These are phyloP conservation scores for Cryptophagus acutangulus DNA, from an alignment of 2,888 invertebrate genomes.

Conservation along the genomic window DNA sequence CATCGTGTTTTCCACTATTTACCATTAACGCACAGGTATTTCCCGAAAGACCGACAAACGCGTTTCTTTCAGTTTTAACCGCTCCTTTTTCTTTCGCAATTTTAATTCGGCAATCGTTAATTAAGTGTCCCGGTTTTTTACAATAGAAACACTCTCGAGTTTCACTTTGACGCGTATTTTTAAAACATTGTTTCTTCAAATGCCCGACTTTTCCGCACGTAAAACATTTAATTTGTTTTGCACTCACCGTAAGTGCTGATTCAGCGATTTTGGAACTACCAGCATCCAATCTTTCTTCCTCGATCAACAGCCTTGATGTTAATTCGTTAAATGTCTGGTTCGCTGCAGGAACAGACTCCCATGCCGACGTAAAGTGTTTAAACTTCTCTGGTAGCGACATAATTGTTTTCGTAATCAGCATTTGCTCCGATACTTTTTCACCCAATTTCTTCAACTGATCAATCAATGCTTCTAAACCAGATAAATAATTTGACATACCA, in stretches of 20 bases:
- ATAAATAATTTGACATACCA: slow-evolving; percentile 27
- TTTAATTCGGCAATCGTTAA: slow-evolving; percentile 1
- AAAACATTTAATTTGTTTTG: slow-evolving; percentile 11
- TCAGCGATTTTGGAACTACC: slow-evolving; percentile 15
- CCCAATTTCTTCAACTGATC: slow-evolving; percentile 18
- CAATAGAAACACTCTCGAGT: slow-evolving; percentile 2
- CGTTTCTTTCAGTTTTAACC: too few relatives aligned
- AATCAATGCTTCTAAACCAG: slow-evolving; percentile 17
- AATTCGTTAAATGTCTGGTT: slow-evolving; percentile 27
- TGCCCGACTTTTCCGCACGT: slow-evolving; percentile 12
- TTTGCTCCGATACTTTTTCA: slow-evolving; percentile 21
- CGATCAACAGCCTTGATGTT: slow-evolving; percentile 19
- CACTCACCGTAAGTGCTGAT: slow-evolving; percentile 2
- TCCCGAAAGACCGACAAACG: slow-evolving; percentile 3
- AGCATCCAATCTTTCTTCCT: slow-evolving; percentile 18
- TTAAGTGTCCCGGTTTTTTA: slow-evolving; percentile 13
- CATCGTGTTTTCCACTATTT: slow-evolving; percentile 6
- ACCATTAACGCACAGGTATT: neutral
- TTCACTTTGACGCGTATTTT: neutral
- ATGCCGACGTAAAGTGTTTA: slow-evolving; percentile 23
- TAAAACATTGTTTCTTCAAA: slow-evolving; percentile 12
- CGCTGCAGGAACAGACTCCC: slow-evolving; percentile 23
- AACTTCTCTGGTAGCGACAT: slow-evolving; percentile 18
- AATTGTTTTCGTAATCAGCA: slow-evolving; percentile 22
- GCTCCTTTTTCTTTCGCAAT: neutral